These are phyloP conservation scores for Anabacerthia variegaticeps DNA, from an alignment of 2,797 vertebrate genomes.

Conservation along the genomic window DNA sequence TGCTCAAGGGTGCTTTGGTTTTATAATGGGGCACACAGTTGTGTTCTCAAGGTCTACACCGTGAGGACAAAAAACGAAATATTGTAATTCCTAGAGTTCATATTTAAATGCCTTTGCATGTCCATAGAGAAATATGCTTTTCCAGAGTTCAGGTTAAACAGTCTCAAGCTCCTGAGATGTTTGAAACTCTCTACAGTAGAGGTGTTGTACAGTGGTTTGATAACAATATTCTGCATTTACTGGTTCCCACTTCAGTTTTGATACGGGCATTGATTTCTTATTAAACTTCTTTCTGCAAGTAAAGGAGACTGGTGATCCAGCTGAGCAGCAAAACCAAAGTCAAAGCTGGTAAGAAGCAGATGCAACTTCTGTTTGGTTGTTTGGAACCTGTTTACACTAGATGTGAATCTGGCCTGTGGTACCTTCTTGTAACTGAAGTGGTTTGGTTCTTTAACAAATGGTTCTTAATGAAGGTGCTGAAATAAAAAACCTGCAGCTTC, in stretches of 20 bases:
- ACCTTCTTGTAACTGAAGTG: not conserved
- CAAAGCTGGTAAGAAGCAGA: constrained; percentile 22
- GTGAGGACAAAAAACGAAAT: constrained; percentile 5
- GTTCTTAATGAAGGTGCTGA: constrained; percentile 44
- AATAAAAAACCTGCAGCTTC: constrained; percentile 22
- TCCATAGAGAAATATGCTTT: constrained; percentile 63
- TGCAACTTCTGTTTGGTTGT: constrained; percentile 21
- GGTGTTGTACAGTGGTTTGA: constrained; percentile 58
- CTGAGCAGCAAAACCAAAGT: constrained; percentile 62
- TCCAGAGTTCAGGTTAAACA: constrained; percentile 66
- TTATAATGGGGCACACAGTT: constrained; percentile 21
- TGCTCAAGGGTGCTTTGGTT: constrained; percentile 40
- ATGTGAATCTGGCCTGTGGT: not conserved
- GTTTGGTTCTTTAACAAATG: constrained; percentile 11
- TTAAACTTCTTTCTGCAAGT: constrained; percentile 64
- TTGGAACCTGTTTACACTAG: constrained; percentile 37
- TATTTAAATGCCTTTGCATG: constrained; percentile 71
- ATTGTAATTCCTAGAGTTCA: not conserved
- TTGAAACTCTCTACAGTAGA: constrained; percentile 65
- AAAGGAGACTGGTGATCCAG: constrained; percentile 45
- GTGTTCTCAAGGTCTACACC: constrained; percentile 32
- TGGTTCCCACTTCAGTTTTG: constrained; percentile 71
- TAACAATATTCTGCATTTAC: constrained; percentile 68
- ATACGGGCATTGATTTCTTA: constrained; percentile 61
- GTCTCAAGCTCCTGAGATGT: constrained; percentile 69